phyloP scores from a whole-genome alignment of 2,113 vertebrate species.

The Myotis yumanensis region DNA sequence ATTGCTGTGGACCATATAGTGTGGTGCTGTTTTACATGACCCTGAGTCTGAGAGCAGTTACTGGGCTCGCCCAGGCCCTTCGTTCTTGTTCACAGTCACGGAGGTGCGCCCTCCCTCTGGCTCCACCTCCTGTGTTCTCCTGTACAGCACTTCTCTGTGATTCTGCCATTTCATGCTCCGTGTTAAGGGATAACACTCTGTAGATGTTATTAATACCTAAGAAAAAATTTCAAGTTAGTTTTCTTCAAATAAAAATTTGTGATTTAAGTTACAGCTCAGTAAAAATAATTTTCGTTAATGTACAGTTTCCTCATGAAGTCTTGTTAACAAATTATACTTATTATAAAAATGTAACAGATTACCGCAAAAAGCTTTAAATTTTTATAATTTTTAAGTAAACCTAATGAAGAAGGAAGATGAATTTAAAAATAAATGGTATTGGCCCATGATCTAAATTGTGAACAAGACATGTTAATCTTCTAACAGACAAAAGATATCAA shows the following conservation, averaged over 20 bases:
- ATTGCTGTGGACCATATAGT: rapidly evolving
- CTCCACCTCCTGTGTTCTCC: rapidly evolving
- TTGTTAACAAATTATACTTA: not conserved
- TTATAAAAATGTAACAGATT: not conserved
- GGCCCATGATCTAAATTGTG: not conserved
- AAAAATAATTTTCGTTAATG: slow-evolving; percentile 2
- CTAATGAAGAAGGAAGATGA: not conserved
- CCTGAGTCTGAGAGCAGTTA: not conserved
- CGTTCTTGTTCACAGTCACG: rapidly evolving
- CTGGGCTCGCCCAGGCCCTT: not conserved
- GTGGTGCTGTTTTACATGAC: not conserved
- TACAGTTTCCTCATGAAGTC: not conserved
- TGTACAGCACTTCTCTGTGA: not conserved
- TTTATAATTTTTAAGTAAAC: slow-evolving; percentile 26
- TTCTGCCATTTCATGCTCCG: not conserved
- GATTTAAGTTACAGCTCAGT: not conserved
- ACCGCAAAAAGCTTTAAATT: not conserved
- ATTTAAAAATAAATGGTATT: slow-evolving; percentile 14
- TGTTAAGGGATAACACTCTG: not conserved
- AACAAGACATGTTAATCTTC: not conserved
- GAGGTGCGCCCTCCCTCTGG: not conserved
- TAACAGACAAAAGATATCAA: not conserved
- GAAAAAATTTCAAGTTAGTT: not conserved
- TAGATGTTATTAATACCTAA: not conserved
- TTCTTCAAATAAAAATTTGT: slow-evolving; percentile 2